These are phyloP conservation scores for Chymomyza procnemis DNA, from an alignment of 2,888 invertebrate species.

Conservation along the genomic window DNA sequence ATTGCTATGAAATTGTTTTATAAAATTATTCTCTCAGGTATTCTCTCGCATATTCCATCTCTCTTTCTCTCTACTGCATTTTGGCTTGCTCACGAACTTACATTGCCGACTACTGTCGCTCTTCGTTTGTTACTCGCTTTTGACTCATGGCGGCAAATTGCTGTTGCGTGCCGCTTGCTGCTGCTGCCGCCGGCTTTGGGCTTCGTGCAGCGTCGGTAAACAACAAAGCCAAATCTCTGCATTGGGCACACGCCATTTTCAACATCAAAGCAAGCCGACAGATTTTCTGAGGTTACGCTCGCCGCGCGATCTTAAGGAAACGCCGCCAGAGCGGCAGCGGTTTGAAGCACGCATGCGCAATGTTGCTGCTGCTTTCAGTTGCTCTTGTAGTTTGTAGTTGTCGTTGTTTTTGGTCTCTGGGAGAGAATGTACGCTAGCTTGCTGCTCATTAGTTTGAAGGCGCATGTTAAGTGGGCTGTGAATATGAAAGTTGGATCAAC, in stretches of 20 bases:
- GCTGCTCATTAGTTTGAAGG: constrained; percentile 71
- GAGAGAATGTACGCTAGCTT: constrained; percentile 26
- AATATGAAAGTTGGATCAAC: constrained; percentile 67
- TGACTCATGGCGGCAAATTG: constrained; percentile 20
- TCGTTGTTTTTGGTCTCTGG: constrained; percentile 11
- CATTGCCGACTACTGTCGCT: neutral
- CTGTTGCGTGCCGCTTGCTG: constrained; percentile 39
- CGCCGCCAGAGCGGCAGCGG: constrained; percentile 44
- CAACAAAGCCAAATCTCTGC: constrained; percentile 78
- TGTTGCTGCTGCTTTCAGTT: constrained; percentile 5
- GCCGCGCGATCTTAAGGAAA: constrained; percentile 71
- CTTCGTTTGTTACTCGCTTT: neutral
- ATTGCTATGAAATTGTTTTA: constrained; percentile 15
- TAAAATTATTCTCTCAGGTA: constrained; percentile 10
- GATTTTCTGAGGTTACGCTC: constrained; percentile 78
- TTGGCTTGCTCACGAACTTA: neutral
- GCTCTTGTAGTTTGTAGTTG: constrained; percentile 9
- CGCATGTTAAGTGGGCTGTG: constrained; percentile 75
- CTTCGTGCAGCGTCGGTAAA: constrained; percentile 64
- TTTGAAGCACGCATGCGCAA: constrained; percentile 10
- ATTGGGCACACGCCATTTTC: constrained; percentile 79
- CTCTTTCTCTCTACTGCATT: constrained; percentile 9
- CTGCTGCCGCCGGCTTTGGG: constrained; percentile 29
- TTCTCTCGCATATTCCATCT: constrained; percentile 15
- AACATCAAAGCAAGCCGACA: constrained; percentile 77